Base-by-base conservation (phyloP, 2,888 invertebrate genomes). In the Teleogryllus oceanicus region DNA sequence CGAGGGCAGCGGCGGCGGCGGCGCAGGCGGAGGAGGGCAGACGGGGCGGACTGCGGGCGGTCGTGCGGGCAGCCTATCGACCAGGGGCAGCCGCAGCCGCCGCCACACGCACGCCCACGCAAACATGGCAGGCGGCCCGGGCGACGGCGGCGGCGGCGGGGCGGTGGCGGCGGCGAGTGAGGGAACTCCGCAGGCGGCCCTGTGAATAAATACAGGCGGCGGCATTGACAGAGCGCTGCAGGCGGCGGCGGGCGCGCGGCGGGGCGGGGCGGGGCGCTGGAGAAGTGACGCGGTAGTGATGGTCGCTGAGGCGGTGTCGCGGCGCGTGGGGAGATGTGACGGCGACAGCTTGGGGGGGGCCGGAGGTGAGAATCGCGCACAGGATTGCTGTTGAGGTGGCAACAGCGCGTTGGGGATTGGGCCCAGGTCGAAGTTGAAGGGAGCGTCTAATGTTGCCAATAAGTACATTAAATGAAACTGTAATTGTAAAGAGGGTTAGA, bases 1-100 rank as follows among this genome's bases (percentile, higher is more conserved):
- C 62, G n/a, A 12, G n/a, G n/a, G 62, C 62, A 62, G 62, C 62
- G n/a, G 13, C 62, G 13, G n/a, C 13, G 13, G n/a, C 5, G 62
- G 62, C 62, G 10, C 5, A 62, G 13, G 13, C 10, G 62, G 16
- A 62, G 62, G 62, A 62, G n/a, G 62, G 62, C 62, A n/a, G 62
- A 62, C 13, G 62, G n/a, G 62, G n/a, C 16, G 62, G 62, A 62
- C 62, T 62, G 62, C 62, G 62, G 37, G 62, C n/a, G 62, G 62
- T 62, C n/a, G 62, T 62, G 62, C 62, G 62, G 62, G 62, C 62
- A 62, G 62, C 62, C 62, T 62, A 62, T 62, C 62, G 62, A 62
- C 62, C 62, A 62, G 62, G 62, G 62, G 62, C 62, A 62, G 62
- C 62, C 62, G 62, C 62, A 62, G 62, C 5, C 13, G n/a, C 62